Percentiles rank a stretch among this genome's conserved stretches.
Evolutionary conservation across 2,113 vertebrate genomes (phyloP).

Genomic region (Channa maculata): DNA sequence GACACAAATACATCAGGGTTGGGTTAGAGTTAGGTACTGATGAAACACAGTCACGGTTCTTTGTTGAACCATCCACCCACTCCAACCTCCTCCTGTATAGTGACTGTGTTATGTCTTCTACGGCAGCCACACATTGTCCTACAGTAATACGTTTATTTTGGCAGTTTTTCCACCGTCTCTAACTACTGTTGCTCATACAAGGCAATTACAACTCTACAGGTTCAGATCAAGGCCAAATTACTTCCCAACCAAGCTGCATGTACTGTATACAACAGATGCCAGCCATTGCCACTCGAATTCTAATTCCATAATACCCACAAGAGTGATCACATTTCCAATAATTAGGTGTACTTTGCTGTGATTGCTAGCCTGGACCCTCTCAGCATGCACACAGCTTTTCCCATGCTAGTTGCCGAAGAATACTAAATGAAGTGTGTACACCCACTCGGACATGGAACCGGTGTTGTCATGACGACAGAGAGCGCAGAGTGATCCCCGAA

Average conservation of each 20-base stretch:
- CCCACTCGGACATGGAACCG: conserved; percentile 77
- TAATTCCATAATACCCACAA: conserved; percentile 48
- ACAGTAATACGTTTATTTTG: no score
- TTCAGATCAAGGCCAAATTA: not conserved
- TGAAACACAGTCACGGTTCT: no score
- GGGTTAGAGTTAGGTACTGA: no score
- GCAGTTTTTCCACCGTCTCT: no score
- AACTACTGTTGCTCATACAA: no score
- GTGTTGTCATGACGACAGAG: conserved; percentile 85
- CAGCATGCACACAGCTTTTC: conserved; percentile 74
- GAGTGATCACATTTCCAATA: conserved; percentile 58
- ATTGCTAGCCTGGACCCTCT: conserved; percentile 70
- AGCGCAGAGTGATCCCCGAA: conserved; percentile 74
- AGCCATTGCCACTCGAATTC: conserved; percentile 36
- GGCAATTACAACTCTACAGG: not conserved
- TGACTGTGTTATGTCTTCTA: no score
- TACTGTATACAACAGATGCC: conserved; percentile 4
- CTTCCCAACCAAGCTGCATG: not conserved
- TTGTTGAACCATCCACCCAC: no score
- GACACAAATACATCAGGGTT: no score
- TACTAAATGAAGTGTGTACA: conserved; percentile 79
- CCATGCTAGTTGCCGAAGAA: conserved; percentile 72
- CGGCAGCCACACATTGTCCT: no score
- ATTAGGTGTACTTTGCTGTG: conserved; percentile 67
- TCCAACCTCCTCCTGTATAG: no score